Evolutionary conservation across 2,888 invertebrate genomes (phyloP), one percentile per base, ranked within the genome.

Genomic region (Gymnosoma rotundatum): DNA sequence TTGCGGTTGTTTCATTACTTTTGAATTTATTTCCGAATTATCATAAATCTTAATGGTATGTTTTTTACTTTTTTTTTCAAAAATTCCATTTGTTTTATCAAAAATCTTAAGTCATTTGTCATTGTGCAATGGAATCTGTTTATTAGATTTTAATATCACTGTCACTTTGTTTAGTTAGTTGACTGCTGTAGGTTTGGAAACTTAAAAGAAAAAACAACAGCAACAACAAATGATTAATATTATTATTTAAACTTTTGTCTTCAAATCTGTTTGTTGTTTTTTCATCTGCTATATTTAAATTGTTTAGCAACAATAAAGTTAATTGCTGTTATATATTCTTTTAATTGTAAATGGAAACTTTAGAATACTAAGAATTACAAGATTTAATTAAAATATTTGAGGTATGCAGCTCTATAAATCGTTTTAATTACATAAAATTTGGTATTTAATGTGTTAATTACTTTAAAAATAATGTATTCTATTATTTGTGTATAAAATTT

Each of bases 21-120:
- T 58, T n/a, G 45, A 73, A 67, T 80, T 69, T 56, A 61, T 69
- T 20, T 61, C 36, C 21, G 54, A 67, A 73, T 80, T 80, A 61
- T 60, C 42, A 60, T 73, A 61, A 48, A 69, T 75, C 50, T 69
- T 38, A 75, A 81, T 80, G 63, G 52, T 18, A 67, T 74, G 74
- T 80, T 61, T 80, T n/a, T n/a, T n/a, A n/a, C n/a, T n/a, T n/a
- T n/a, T n/a, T n/a, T n/a, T n/a, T n/a, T n/a, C n/a, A 32, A 6
- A 63, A 69, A 80, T 69, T 74, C 63, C 56, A 63, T 75, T 75
- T 63, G 52, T 56, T 54, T 81, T 56, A 75, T 75, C 74, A 56
- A 48, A 63, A 61, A 69, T 74, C 69, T 69, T n/a, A 52, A 2
- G 2, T 42, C 42, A 56, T 72, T 79, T 79, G 58, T 69, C 48